A percentile compares a stretch with the other conserved stretches of the same genome.
Conservation (phyloP, 2,113 vertebrate genomes). For the Ophthalmolycus amberensis region DNA sequence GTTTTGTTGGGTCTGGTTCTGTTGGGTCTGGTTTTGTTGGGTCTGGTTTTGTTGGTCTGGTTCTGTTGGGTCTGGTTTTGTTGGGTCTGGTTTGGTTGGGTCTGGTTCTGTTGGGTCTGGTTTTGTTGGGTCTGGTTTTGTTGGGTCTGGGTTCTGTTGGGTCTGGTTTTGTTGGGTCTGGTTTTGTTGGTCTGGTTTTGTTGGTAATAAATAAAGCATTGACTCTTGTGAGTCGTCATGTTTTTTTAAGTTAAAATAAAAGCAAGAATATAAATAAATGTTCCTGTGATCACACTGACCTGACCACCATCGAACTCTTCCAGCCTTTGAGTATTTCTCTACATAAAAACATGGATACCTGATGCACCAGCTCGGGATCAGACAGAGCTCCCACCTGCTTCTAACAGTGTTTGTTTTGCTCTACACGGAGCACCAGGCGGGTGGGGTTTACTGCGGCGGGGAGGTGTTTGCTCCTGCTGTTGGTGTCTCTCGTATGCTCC, state of each 20-base stretch:
- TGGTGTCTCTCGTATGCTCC: neutral
- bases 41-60: neutral
- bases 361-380: neutral
- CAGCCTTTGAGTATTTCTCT: neutral
- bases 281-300: too few relatives aligned
- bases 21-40: neutral
- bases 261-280: neutral
- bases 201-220: neutral
- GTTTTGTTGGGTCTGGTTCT: neutral
- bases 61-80: neutral
- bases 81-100: neutral
- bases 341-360: neutral
- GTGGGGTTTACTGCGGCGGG: constrained; percentile 51
- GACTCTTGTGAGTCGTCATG: too few relatives aligned
- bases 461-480: constrained; percentile 28
- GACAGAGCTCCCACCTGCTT: neutral
- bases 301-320: too few relatives aligned
- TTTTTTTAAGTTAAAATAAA: neutral
- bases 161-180: neutral
- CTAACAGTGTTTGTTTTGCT: constrained; percentile 36
- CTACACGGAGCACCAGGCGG: constrained; percentile 17
- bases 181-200: neutral
- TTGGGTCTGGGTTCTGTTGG: neutral
- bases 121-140: neutral
- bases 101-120: neutral